Evolutionary conservation across 2,888 invertebrate genomes (phyloP).

Genomic region (Idaea aversata): DNA sequence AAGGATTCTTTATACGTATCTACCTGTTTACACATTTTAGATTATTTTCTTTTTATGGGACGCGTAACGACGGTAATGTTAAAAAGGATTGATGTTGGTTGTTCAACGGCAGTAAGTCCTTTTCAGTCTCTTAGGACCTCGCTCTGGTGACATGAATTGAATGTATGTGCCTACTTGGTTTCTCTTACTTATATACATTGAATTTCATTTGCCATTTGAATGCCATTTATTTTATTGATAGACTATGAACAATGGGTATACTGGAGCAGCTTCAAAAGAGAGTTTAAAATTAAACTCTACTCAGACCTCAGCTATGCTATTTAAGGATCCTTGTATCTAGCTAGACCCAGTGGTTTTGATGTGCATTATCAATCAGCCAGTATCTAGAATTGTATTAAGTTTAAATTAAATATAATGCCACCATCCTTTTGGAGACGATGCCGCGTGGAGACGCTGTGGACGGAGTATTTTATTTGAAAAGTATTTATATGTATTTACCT

Average conservation of each 20-base stretch:
- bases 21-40: neutral
- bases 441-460: too few relatives aligned
- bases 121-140: neutral
- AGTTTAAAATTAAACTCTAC: neutral
- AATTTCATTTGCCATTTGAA: neutral
- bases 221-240: neutral
- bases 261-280: neutral
- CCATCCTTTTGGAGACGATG: too few relatives aligned
- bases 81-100: neutral
- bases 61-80: neutral
- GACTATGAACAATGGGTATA: neutral
- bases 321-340: neutral
- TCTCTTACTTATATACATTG: neutral
- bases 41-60: conserved; percentile 1
- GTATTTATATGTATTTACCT: too few relatives aligned
- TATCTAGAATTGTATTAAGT: too few relatives aligned
- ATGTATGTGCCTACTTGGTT: neutral
- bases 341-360: too few relatives aligned
- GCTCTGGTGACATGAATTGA: neutral
- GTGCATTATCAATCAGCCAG: too few relatives aligned
- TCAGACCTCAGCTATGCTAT: neutral
- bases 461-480: too few relatives aligned
- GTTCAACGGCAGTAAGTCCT: neutral
- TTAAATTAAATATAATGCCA: too few relatives aligned
- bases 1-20: neutral